Base-by-base conservation (phyloP, 2,888 invertebrate genomes). In the Eupithecia exiguata region DNA sequence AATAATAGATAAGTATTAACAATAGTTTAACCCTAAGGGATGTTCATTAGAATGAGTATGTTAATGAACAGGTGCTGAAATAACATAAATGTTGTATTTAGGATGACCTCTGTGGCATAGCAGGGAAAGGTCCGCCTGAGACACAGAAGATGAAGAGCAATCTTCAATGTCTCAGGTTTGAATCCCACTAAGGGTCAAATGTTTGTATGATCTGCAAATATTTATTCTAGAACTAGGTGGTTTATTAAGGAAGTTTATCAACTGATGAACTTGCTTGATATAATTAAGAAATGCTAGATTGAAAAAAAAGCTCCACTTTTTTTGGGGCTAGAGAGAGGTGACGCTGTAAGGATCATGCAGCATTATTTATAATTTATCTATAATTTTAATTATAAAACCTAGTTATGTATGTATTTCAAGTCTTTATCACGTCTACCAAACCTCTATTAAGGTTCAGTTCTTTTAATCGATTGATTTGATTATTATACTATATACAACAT, bases 21-120 rank as follows among this genome's bases (percentile, higher is more conserved):
- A 58, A 58, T 58, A 58, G 62, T 63, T 58, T 68, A 74, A 74
- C 69, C 76, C 69, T 71, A 75, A 74, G 75, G 69, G 69, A 74
- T 79, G 79, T 79, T 79, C 79, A 78, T 75, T 79, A 75, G 74
- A 46, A 25, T 65, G 35, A 65, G 72, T 72, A 73, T 58, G 62
- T 71, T 18, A 61, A 35, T 62, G 3, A 30, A 30, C 30, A 61
- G 30, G 61, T 61, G 30, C 61, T 30, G 12, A 61, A 4, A 35
- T 35, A 62, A 62, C 30, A 25, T 36, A 21, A 53, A 49, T 49
- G 49, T 49, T 53, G 12, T 53, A 53, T 53, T 53, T 12, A 58
- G 14, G 5, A 58, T 1, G 12, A 25, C 21, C 21, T 25, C 5
- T 12, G 25, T 58, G 12, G 12, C 12, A 0, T 5, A 25, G 12